Evolutionary conservation across 2,113 vertebrate genomes (phyloP), one percentile per base, ranked within the genome.

Genomic region (Triplophysa siluroides): DNA sequence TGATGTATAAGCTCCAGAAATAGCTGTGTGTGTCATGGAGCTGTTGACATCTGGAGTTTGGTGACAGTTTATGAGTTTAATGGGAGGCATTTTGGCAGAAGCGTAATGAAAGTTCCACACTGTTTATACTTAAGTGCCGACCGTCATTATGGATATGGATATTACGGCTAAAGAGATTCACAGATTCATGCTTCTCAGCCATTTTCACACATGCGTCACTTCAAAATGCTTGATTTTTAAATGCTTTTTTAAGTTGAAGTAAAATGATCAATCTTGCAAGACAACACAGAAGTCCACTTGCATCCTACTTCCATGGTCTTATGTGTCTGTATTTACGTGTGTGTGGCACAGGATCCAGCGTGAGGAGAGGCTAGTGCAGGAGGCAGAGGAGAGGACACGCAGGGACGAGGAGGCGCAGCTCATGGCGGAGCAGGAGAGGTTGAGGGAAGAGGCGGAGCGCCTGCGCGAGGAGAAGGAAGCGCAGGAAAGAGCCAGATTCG

Each of bases 291-390:
- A n/a, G 71, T 74, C n/a, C 54, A 61, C 33, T 24, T 38, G 1
- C 26, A 5, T 33, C 6, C 33, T 33, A 7, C 33, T 38, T 38
- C 33, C 33, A 38, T 38, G 14, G 50, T 54, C 24, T 52, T 52
- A 19, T 7, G 26, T 38, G 18, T 54, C 2, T 56, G 6, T 19
- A 6, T 38, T 23, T 9, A 33, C 76, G 29, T 60, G 21, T 61
- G 12, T 54, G 18, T 63, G 14, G 21, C 1, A 0, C 81, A 97
- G 96, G 88, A 86, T 91, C 71, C 83, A 91, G 82, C 91, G 89
- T 61, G 95, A 95, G 85, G 95, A 97, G 86, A 91, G 91, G 54
- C 89, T 92, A 12, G 93, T 83, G 0, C 89, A 82, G 83, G 95
- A 93, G n/a, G 94, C 92, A 0, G 94, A 96, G 86, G 95, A 96